Evolutionary conservation across 2,888 invertebrate genomes (phyloP), one percentile per base, ranked within the genome.

Genomic region (Scaptomyza flava): DNA sequence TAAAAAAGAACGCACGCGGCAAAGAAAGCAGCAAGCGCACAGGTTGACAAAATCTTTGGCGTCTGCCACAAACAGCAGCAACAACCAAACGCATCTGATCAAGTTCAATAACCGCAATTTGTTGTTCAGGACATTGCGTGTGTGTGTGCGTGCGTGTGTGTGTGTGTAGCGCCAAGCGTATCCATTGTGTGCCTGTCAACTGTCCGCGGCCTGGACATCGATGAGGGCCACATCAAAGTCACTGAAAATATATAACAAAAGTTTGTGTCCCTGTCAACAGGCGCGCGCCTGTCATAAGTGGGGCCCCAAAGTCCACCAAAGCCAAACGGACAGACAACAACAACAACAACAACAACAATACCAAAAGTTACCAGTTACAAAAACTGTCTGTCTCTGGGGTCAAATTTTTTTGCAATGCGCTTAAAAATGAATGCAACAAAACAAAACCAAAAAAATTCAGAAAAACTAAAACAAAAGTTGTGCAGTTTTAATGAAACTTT

Each of bases 221-320:
- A 87, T 87, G 86, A 87, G 88, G 82, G 81, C 80, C 86, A 80
- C 88, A 83, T 83, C 82, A 83, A 83, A 87, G 86, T 83, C 82
- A 87, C 69, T 75, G 68, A 79, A 85, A 87, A 78, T 79, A 77
- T 79, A 87, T 72, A 82, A 81, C 81, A 81, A 79, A 79, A 81
- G 58, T 78, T 81, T 68, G 23, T 76, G 79, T 79, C 63, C 69
- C 72, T 73, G 67, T 78, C 75, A 78, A 78, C 48, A 53, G 75
- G 79, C 85, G 81, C 77, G 79, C 79, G 81, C 87, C 87, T 85
- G 88, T 83, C 82, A 83, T 83, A 83, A 87, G 83, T 87, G 68
- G 68, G 75, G 71, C 71, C 66, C 80, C 64, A 71, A 63, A 65
- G 68, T 47, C 11, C 41, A 23, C 36, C 31, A 48, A 43, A 45